Percentiles rank a stretch among this genome's conserved stretches.
These are phyloP conservation scores for Electrophaes corylata DNA, from an alignment of 2,888 invertebrate genomes.

Conservation along the genomic window DNA sequence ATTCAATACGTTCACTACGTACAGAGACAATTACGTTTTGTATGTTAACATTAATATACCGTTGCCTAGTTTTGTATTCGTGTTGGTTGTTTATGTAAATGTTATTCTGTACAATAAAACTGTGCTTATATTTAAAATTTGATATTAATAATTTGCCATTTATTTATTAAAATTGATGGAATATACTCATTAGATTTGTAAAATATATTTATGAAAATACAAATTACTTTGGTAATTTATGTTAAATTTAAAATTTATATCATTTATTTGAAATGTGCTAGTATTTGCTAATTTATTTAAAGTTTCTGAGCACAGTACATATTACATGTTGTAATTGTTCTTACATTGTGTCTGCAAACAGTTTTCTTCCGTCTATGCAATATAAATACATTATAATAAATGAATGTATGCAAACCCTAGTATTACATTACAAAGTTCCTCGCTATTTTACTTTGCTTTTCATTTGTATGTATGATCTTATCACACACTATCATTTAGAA, in stretches of 20 bases:
- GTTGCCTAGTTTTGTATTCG: conserved; percentile 18
- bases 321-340: neutral
- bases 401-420: conserved; percentile 15
- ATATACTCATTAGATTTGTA: neutral
- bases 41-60: conserved; percentile 1
- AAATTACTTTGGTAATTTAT: neutral
- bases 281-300: neutral
- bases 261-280: neutral
- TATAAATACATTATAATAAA: conserved; percentile 23
- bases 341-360: conserved; percentile 8
- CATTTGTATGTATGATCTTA: conserved; percentile 1
- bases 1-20: conserved; percentile 6
- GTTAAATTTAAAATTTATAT: neutral
- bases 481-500: neutral
- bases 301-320: conserved; percentile 18
- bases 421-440: conserved; percentile 16
- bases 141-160: neutral
- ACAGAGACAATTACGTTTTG: conserved; percentile 8
- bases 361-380: conserved; percentile 16
- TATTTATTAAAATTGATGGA: neutral
- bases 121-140: conserved; percentile 2
- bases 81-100: conserved; percentile 3
- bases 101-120: conserved; percentile 3
- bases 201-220: neutral
- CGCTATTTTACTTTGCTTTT: conserved; percentile 31